phyloP scores from a whole-genome alignment of 2,888 invertebrate species.

The Cremastinae sp. region DNA sequence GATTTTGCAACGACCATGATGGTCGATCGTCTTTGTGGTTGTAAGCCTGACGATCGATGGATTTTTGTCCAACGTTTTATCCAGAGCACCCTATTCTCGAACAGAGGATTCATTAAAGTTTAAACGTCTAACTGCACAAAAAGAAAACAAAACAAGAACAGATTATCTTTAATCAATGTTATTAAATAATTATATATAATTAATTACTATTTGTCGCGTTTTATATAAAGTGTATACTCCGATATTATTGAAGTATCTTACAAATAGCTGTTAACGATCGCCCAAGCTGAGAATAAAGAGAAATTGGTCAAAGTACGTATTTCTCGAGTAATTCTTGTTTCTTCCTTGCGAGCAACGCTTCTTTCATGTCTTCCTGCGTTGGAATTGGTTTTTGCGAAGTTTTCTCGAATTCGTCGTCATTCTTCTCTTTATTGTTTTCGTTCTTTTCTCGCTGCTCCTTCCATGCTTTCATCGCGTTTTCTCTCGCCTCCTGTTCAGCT shows the following conservation, averaged over 20 bases:
- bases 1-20: conserved; percentile 30
- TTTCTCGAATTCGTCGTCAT: conserved; percentile 82
- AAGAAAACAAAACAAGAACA: conserved; percentile 56
- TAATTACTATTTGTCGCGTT: conserved; percentile 77
- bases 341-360: conserved; percentile 92
- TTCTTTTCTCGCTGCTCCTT: conserved; percentile 83
- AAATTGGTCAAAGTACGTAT: conserved; percentile 82
- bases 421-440: conserved; percentile 78
- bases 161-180: conserved; percentile 78
- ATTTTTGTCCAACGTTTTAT: conserved; percentile 75
- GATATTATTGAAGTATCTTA: conserved; percentile 74
- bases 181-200: conserved; percentile 75
- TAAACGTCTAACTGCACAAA: conserved; percentile 79
- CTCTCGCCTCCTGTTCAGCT: conserved; percentile 86
- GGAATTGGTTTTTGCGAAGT: conserved; percentile 96
- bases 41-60: conserved; percentile 47
- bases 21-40: conserved; percentile 49
- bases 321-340: conserved; percentile 95
- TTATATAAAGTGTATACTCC: conserved; percentile 78
- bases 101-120: conserved; percentile 74
- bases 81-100: conserved; percentile 75
- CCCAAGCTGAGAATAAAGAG: conserved; percentile 56
- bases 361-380: conserved; percentile 96
- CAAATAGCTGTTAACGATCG: conserved; percentile 73
- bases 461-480: conserved; percentile 87